These are phyloP conservation scores for Eubucco bourcierii DNA, from an alignment of 2,113 vertebrate genomes.

Conservation along the genomic window DNA sequence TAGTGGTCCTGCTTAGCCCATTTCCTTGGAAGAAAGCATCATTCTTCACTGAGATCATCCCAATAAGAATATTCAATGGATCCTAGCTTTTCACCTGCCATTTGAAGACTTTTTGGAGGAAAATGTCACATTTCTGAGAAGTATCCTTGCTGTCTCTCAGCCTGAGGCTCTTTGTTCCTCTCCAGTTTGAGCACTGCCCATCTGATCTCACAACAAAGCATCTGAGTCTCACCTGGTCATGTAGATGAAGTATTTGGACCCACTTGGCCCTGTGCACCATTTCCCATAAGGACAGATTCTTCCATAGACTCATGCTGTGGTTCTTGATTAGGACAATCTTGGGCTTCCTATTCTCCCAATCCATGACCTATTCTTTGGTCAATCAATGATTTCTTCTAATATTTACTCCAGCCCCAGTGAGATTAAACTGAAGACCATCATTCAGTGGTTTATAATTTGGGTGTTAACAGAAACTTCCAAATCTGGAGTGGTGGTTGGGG, in stretches of 20 bases:
- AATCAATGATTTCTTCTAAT: neutral
- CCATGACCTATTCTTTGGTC: neutral
- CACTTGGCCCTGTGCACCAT: accelerated
- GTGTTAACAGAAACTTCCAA: neutral
- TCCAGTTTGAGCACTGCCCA: too few relatives aligned
- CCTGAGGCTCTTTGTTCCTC: neutral
- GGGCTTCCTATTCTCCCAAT: neutral
- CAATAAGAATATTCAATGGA: too few relatives aligned
- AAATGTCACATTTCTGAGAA: neutral
- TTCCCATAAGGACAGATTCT: neutral
- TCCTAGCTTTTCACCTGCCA: neutral
- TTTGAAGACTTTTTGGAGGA: neutral
- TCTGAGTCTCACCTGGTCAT: neutral
- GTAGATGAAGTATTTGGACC: neutral
- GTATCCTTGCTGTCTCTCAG: neutral
- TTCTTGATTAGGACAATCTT: neutral
- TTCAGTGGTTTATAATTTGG: neutral
- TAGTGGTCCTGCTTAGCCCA: neutral
- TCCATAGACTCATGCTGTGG: accelerated
- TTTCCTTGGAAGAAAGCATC: neutral
- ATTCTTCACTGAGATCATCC: neutral
- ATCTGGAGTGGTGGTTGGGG: neutral
- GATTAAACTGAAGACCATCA: neutral
- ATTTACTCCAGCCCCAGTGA: neutral
- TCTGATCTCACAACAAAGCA: neutral